Percentiles rank a stretch among this genome's conserved stretches.
Conservation (phyloP, 2,797 vertebrate genomes). For the Pseudochirops corinnae region DNA sequence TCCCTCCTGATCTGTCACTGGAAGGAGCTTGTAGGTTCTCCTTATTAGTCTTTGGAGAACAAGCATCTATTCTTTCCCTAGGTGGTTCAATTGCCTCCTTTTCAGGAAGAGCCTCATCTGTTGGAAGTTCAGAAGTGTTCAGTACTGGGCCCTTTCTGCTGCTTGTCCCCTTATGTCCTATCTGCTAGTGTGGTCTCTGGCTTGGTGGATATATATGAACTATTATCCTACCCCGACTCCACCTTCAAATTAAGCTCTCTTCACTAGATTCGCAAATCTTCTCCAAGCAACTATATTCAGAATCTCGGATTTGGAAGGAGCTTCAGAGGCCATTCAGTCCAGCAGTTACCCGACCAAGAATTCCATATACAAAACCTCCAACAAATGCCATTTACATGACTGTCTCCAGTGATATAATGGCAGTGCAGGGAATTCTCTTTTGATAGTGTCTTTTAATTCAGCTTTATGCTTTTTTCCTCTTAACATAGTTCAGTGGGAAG, state of each 20-base stretch:
- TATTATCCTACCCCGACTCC: not conserved
- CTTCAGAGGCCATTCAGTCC: not conserved
- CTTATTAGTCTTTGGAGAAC: not conserved
- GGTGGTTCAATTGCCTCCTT: not conserved
- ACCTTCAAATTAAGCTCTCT: not conserved
- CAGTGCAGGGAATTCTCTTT: not conserved
- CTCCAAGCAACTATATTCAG: not conserved
- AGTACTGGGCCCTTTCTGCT: not conserved
- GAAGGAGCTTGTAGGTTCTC: not conserved
- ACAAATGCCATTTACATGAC: not conserved
- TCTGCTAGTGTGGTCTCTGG: not conserved
- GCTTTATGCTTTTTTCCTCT: not conserved
- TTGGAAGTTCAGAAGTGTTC: not conserved
- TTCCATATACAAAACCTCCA: not conserved
- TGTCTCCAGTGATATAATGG: not conserved
- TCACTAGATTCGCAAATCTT: not conserved
- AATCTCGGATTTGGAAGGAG: not conserved
- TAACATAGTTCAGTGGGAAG: not conserved
- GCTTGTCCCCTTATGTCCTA: not conserved
- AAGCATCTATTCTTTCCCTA: not conserved
- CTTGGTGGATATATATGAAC: not conserved
- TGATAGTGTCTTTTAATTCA: not conserved
- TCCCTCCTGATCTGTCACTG: not conserved
- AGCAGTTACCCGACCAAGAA: too few relatives aligned
- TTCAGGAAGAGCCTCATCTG: not conserved